Evolutionary conservation across 2,113 vertebrate genomes (phyloP).

Genomic region (Odobenus rosmarus): DNA sequence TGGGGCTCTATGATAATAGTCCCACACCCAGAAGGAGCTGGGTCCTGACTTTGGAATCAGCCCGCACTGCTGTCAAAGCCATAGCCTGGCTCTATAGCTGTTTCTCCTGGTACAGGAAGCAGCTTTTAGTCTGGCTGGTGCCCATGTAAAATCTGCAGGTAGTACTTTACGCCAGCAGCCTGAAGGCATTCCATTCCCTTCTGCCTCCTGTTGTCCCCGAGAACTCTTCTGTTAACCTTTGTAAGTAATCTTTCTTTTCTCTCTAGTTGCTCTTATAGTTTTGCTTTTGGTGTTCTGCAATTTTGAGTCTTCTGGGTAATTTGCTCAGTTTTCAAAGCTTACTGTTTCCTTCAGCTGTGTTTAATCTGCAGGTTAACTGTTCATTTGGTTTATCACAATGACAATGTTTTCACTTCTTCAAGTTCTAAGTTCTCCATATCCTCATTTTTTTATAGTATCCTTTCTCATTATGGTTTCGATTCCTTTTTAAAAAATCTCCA

Average conservation of each 20-base stretch:
- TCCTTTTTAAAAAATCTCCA: background rate
- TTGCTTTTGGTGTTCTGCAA: background rate
- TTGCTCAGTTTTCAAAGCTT: background rate
- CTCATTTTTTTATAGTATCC: background rate
- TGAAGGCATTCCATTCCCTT: background rate
- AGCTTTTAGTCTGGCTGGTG: background rate
- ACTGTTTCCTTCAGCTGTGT: background rate
- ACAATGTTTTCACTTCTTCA: constrained; percentile 9
- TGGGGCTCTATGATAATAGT: background rate
- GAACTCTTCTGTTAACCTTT: background rate
- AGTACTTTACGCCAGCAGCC: background rate
- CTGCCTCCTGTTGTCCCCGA: background rate
- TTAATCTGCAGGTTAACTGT: background rate
- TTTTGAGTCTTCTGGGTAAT: background rate
- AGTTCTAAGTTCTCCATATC: background rate
- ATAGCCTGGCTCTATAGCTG: background rate
- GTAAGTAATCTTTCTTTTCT: background rate
- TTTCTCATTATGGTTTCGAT: background rate
- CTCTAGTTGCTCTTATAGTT: background rate
- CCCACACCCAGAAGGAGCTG: background rate
- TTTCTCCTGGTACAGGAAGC: background rate
- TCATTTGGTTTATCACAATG: background rate
- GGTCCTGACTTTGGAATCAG: background rate
- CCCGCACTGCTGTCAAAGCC: background rate
- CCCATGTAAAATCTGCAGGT: background rate